These are phyloP conservation scores for Camponotus vicinus DNA, from an alignment of 1,140 invertebrate genomes.

Conservation along the genomic window DNA sequence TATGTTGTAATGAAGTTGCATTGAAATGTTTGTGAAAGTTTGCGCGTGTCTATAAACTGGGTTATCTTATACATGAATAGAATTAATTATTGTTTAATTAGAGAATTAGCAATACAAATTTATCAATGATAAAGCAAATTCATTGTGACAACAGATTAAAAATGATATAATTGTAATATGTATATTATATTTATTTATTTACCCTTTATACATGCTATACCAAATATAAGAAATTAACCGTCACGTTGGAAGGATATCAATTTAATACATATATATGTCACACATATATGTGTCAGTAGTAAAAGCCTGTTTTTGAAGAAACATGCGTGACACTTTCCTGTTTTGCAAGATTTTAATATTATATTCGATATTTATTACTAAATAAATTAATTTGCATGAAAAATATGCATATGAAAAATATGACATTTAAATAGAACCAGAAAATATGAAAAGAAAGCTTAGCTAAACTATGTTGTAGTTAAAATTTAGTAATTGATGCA, in stretches of 20 bases:
- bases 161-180: neutral
- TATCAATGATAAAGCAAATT: neutral
- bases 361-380: neutral
- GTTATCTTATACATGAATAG: neutral
- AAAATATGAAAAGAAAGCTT: neutral
- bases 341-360: neutral
- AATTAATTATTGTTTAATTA: slow-evolving; percentile 11
- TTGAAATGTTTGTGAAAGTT: slow-evolving; percentile 42
- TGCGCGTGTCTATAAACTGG: neutral
- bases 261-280: neutral
- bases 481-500: neutral
- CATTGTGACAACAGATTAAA: neutral
- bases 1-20: neutral
- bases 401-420: neutral
- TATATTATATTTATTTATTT: no score
- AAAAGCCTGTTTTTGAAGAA: neutral
- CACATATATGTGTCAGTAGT: neutral
- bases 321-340: neutral
- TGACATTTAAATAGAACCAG: neutral
- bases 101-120: slow-evolving; percentile 22
- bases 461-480: neutral
- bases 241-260: neutral
- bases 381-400: neutral
- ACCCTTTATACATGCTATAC: neutral
- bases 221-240: neutral